Evolutionary conservation across 2,113 vertebrate species (phyloP).

Genomic region (Coryphaenoides rupestris): DNA sequence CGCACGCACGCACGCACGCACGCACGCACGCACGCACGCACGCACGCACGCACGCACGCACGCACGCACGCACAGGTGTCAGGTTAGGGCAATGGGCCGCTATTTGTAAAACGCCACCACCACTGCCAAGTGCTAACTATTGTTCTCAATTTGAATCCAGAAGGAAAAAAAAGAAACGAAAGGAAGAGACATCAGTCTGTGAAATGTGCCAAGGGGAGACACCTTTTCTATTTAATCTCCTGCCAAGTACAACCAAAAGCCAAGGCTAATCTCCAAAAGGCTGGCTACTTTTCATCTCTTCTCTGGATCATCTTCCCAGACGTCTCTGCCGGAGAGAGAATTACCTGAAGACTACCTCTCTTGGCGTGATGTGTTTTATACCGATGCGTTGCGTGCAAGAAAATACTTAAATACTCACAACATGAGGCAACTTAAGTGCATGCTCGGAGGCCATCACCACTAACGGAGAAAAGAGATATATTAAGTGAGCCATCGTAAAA

Average conservation of each 20-base stretch:
- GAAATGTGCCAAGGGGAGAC: slow-evolving; percentile 14
- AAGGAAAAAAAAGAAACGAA: not conserved
- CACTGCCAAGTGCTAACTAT: too few species aligned
- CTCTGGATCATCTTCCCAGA: not conserved
- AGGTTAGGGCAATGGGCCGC: too few species aligned
- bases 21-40: too few species aligned
- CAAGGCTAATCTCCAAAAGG: slow-evolving; percentile 41
- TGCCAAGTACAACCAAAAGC: slow-evolving; percentile 31
- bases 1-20: too few species aligned
- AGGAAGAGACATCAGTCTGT: slow-evolving; percentile 13
- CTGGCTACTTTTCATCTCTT: slow-evolving; percentile 26
- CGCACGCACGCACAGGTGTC: not conserved
- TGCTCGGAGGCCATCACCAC: slow-evolving; percentile 19
- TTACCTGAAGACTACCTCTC: not conserved
- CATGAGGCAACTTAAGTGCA: slow-evolving; percentile 19
- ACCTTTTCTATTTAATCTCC: slow-evolving; percentile 30
- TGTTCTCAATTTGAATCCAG: not conserved
- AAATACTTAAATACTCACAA: slow-evolving; percentile 10
- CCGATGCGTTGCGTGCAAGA: slow-evolving; percentile 8
- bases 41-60: not conserved
- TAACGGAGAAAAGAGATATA: slow-evolving; percentile 19
- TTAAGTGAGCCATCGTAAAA: slow-evolving; percentile 17
- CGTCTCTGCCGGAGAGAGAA: too few species aligned
- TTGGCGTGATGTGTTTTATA: slow-evolving; percentile 2
- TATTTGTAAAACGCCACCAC: too few species aligned